Evolutionary conservation across 2,113 vertebrate genomes (phyloP), one percentile per base, ranked within the genome.

Genomic region (Caranx ignobilis): DNA sequence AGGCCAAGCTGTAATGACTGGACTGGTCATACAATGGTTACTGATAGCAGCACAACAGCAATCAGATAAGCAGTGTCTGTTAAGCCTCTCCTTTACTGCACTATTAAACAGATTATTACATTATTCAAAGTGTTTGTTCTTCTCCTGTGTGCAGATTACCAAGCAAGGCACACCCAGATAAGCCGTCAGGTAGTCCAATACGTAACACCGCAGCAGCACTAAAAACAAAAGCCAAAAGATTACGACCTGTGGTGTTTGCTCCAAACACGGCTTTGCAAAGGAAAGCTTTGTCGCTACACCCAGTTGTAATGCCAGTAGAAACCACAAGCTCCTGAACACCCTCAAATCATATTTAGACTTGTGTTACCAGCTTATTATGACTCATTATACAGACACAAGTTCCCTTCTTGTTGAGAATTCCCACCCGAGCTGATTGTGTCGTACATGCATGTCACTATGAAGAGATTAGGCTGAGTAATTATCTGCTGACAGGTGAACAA

Each of bases 321-420:
- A 94, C 93, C 95, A 85, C 92, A 93, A 94, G 94, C 95, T 93
- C 64, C 95, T 91, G 92, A 95, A 96, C 92, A 96, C 95, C 93
- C 95, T 96, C 94, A 96, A 95, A 96, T 94, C 96, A 97, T 96
- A 97, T 97, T 96, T 96, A 95, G 93, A 93, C 89, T 81, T 52
- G 90, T 88, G 87, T 92, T 95, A 93, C 87, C 91, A 45, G 86
- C 94, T 94, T 95, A 93, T 94, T 95, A 91, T 95, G 96, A 95
- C 94, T 96, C 95, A 95, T 88, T 90, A 91, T 94, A 95, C 92
- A 95, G 95, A 96, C 93, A 95, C 91, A 92, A 94, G 88, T 94
- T 95, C 91, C 94, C 96, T 93, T 96, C 93, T 80, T 87, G 87
- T 88, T 82, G 85, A 88, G 82, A 93, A 91, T 91, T 91, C 91